phyloP scores from a whole-genome alignment of 2,797 vertebrate genomes.

The Oreortyx pictus region DNA sequence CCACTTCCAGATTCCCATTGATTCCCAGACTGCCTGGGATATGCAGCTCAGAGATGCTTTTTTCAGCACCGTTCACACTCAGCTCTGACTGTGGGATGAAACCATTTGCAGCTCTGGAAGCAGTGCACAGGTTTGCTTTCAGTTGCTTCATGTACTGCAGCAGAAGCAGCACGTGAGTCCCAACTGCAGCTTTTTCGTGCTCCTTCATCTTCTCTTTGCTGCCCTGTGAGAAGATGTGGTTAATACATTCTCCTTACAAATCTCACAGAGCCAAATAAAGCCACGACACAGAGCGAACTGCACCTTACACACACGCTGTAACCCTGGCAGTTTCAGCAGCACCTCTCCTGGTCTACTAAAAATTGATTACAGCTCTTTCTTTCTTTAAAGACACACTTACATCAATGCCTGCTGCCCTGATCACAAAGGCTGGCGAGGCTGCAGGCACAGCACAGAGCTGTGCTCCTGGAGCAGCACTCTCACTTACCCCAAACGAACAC shows the following conservation, averaged over 20 bases:
- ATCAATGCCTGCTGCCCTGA: not conserved
- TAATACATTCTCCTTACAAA: not conserved
- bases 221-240: slow-evolving; percentile 69
- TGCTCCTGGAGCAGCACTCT: not conserved
- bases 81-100: not conserved
- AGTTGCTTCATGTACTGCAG: slow-evolving; percentile 76
- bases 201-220: slow-evolving; percentile 78
- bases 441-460: not conserved
- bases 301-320: not conserved
- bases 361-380: not conserved
- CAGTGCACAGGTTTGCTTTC: slow-evolving; percentile 41
- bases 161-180: slow-evolving; percentile 80
- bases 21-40: slow-evolving; percentile 47
- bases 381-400: not conserved
- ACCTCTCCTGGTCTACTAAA: not conserved
- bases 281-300: not conserved
- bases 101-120: not conserved
- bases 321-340: not conserved
- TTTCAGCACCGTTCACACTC: not conserved
- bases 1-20: slow-evolving; percentile 61
- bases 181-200: slow-evolving; percentile 77
- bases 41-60: slow-evolving; percentile 64
- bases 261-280: not conserved
- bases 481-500: slow-evolving; percentile 83
- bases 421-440: not conserved